Conservation (phyloP, 2,113 vertebrate genomes). For the Grantiella picta region DNA sequence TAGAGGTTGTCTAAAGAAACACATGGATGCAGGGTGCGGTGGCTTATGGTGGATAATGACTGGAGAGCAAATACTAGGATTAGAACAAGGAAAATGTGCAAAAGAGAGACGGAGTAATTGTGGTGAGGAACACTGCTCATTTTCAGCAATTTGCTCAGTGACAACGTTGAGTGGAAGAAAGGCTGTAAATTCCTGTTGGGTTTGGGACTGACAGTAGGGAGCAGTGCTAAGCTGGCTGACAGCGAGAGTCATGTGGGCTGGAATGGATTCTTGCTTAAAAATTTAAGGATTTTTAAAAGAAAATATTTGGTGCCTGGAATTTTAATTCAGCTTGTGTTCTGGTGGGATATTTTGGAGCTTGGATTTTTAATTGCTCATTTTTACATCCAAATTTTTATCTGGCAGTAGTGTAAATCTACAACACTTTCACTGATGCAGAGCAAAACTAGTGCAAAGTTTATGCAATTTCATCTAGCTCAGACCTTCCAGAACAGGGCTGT, state of each 20-base stretch:
- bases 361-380: not conserved
- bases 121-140: not conserved
- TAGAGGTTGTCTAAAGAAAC: not conserved
- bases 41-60: not conserved
- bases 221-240: conserved; percentile 59
- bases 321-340: not conserved
- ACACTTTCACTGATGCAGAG: not conserved
- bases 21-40: not conserved
- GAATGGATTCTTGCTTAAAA: not conserved
- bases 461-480: not conserved
- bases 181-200: conserved; percentile 32
- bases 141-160: not conserved
- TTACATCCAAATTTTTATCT: not conserved
- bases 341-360: not conserved
- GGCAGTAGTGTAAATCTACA: not conserved
- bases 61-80: not conserved
- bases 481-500: not conserved
- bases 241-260: not conserved
- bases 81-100: not conserved
- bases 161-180: not conserved
- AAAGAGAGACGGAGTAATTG: not conserved
- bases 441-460: not conserved
- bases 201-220: conserved; percentile 59
- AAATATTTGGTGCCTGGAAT: not conserved
- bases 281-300: not conserved